phyloP scores from a whole-genome alignment of 2,113 vertebrate species.

The Marmota monax region DNA sequence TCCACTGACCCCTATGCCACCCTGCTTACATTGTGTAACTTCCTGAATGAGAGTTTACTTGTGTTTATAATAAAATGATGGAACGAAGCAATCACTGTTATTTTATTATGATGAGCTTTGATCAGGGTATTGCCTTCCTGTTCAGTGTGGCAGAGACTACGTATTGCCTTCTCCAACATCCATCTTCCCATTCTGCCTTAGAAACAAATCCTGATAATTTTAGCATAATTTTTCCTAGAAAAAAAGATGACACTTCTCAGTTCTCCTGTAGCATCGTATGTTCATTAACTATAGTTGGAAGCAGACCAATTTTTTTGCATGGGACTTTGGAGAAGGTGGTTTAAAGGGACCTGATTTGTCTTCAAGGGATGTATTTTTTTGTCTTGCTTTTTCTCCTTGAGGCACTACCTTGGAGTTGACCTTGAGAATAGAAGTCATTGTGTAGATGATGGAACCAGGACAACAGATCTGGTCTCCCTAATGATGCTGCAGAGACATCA shows the following conservation, averaged over 20 bases:
- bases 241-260: neutral
- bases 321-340: neutral
- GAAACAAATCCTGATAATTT: neutral
- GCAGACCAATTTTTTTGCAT: neutral
- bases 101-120: neutral
- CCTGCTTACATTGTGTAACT: neutral
- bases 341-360: neutral
- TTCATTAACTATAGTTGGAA: neutral
- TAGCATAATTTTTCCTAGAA: neutral
- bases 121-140: neutral
- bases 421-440: neutral
- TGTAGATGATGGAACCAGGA: neutral
- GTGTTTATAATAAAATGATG: neutral
- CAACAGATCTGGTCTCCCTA: neutral
- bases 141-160: neutral
- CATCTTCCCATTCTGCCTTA: neutral
- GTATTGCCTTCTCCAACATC: neutral
- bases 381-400: neutral
- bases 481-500: accelerated
- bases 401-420: neutral
- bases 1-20: neutral
- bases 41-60: neutral
- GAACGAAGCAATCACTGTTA: neutral
- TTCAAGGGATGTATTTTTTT: neutral
- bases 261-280: neutral